A percentile compares a stretch with the other conserved stretches of the same genome.
phyloP scores from a whole-genome alignment of 2,113 vertebrate genomes.

The Sylvia atricapilla region DNA sequence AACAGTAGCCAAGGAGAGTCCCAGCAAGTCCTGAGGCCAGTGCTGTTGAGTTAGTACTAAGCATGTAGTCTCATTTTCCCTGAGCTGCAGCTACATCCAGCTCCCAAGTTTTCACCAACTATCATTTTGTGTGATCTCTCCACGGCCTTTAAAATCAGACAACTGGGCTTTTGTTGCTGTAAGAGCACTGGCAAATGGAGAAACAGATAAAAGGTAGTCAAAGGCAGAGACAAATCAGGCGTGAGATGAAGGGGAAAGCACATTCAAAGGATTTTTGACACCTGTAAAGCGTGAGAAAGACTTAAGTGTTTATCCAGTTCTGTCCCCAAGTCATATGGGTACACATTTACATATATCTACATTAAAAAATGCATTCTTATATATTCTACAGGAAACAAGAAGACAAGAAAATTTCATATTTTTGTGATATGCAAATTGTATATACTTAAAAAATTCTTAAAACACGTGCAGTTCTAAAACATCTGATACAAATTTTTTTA shows the following conservation, averaged over 20 bases:
- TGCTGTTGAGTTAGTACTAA: not conserved
- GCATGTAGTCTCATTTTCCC: not conserved
- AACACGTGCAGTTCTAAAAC: not conserved
- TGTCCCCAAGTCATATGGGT: not conserved
- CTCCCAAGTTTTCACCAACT: not conserved
- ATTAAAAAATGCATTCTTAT: not conserved
- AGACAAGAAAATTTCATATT: not conserved
- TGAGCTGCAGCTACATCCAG: not conserved
- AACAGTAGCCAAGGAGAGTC: not conserved
- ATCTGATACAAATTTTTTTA: not conserved
- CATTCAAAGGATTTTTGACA: conserved; percentile 1
- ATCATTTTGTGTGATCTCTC: not conserved
- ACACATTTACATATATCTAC: not conserved
- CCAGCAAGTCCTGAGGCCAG: not conserved
- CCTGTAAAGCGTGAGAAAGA: not conserved
- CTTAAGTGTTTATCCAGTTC: not conserved
- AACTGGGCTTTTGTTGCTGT: not conserved
- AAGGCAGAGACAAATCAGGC: not conserved
- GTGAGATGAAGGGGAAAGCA: not conserved
- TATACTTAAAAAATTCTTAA: not conserved
- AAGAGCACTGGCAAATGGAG: not conserved
- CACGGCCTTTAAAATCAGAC: not conserved
- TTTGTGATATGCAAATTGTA: not conserved
- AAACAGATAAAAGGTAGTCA: not conserved
- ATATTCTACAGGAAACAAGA: not conserved